Evolutionary conservation across 2,797 vertebrate genomes (phyloP).

Genomic region (Dryobates pubescens): DNA sequence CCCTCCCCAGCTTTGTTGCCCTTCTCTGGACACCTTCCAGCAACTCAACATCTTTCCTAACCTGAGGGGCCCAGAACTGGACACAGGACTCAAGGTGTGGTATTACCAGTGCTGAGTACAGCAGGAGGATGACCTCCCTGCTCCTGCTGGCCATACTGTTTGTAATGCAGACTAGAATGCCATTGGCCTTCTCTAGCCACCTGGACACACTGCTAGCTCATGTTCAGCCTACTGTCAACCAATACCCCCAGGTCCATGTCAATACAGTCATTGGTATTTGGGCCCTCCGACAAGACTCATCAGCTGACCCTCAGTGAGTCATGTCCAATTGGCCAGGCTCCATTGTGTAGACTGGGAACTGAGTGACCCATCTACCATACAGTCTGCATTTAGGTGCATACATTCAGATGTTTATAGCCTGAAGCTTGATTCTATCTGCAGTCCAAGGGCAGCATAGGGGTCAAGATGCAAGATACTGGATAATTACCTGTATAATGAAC

Average conservation of each 20-base stretch:
- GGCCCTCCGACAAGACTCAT: constrained; percentile 16
- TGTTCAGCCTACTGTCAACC: too few species aligned
- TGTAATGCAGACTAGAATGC: too few species aligned
- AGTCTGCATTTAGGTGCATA: not conserved
- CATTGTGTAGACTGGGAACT: not conserved
- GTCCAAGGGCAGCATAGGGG: not conserved
- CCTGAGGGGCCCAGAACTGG: too few species aligned
- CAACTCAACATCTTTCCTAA: too few species aligned
- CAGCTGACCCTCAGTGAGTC: not conserved
- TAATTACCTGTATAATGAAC: not conserved
- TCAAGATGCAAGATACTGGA: not conserved
- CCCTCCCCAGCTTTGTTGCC: too few species aligned
- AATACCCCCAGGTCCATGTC: not conserved
- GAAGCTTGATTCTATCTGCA: not conserved
- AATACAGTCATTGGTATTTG: not conserved
- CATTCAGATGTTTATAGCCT: not conserved
- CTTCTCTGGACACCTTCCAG: too few species aligned
- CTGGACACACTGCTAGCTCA: too few species aligned
- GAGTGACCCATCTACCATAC: not conserved
- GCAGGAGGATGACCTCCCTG: too few species aligned
- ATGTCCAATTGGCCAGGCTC: constrained; percentile 15
- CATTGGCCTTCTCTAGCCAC: too few species aligned
- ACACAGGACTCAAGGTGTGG: too few species aligned
- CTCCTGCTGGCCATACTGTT: too few species aligned
- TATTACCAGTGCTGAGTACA: too few species aligned